Base-by-base conservation (phyloP, 2,888 invertebrate species). In the Cenopis cana region DNA sequence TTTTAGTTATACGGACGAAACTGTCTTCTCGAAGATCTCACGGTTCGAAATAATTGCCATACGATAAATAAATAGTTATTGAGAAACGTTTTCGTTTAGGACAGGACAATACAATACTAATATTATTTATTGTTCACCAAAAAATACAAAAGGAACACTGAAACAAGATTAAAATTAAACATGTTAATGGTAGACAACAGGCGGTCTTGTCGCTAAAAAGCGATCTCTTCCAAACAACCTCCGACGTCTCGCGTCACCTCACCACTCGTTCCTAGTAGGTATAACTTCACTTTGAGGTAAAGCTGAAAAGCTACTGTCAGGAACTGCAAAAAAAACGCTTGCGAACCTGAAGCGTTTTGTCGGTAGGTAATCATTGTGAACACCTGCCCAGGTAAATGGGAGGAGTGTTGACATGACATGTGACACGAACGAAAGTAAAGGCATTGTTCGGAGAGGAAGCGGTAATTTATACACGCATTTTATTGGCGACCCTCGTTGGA, bases 391-490 rank as follows among this genome's bases (percentile, higher is more conserved):
- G 36, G 49, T 59, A 11, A n/a, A 6, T 12, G 57, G 10, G 52
- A 38, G 50, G 59, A 50, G 59, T 59, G 65, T 46, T 49, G 60
- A 33, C 70, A 52, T 65, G 52, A 36, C 65, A 69, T 65, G 41
- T 70, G 65, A 14, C 70, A 70, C 52, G 59, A 18, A 46, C 59
- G 46, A 60, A 66, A 59, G 46, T 59, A 54, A 46, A 46, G 59
- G 10, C 20, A 6, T 61, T 70, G 59, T 70, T 66, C 36, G 52
- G 50, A 46, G 33, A 29, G 59, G 9, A 33, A 50, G 59, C 33
- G 41, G 46, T 59, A 54, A 70, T 70, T 70, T 60, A 59, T 52
- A 60, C 61, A 20, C n/a, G 54, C 46, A 50, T 60, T 66, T 65
- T 33, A 60, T 59, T 24, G 46, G n/a, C 46, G 60, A 60, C 46